Evolutionary conservation across 2,797 vertebrate genomes (phyloP).

Genomic region (Pelobates cultripes): DNA sequence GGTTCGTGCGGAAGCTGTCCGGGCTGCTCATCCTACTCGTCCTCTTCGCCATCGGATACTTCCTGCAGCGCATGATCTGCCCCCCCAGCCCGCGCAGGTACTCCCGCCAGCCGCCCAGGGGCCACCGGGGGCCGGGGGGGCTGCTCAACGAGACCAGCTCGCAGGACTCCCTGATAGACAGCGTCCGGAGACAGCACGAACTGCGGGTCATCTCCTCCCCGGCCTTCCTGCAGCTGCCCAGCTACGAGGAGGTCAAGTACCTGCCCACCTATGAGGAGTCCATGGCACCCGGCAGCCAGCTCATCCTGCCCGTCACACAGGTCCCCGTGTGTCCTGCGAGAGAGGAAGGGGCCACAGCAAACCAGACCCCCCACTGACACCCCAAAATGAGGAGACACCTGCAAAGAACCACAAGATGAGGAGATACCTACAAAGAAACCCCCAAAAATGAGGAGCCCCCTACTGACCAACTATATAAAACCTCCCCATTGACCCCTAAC

Average conservation of each 20-base stretch:
- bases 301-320: slow-evolving; percentile 43
- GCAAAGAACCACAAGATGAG: no score
- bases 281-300: slow-evolving; percentile 69
- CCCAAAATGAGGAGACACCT: neutral
- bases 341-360: neutral
- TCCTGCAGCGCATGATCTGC: slow-evolving; percentile 89
- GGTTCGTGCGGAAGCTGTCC: slow-evolving; percentile 89
- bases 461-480: no score
- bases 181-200: slow-evolving; percentile 66
- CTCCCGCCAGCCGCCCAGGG: slow-evolving; percentile 60
- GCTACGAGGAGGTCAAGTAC: slow-evolving; percentile 93
- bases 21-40: slow-evolving; percentile 89
- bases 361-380: slow-evolving; percentile 21
- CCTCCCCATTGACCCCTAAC: no score
- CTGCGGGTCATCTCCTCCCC: slow-evolving; percentile 71
- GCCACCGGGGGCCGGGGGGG: slow-evolving; percentile 65
- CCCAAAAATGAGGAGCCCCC: no score
- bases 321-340: slow-evolving; percentile 7
- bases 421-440: no score
- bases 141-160: slow-evolving; percentile 78
- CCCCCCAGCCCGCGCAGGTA: slow-evolving; percentile 82
- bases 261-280: slow-evolving; percentile 94
- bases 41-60: slow-evolving; percentile 92
- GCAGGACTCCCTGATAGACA: slow-evolving; percentile 88
- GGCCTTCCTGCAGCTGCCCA: slow-evolving; percentile 78